Conservation (phyloP, 2,888 invertebrate species). For the Agrilus mali region DNA sequence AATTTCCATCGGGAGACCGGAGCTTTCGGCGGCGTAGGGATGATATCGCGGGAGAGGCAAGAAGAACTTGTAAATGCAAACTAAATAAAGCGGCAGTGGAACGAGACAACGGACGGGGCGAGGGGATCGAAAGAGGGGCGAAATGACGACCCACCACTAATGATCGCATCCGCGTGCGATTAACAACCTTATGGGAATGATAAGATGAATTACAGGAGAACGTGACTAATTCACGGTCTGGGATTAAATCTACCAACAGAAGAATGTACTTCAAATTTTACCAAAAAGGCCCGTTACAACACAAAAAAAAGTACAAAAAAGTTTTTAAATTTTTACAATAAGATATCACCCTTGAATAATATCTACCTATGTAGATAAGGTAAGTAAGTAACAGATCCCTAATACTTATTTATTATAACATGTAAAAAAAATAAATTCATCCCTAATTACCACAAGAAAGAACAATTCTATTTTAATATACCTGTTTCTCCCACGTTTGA, state of each 20-base stretch:
- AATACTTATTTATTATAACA: too few relatives aligned
- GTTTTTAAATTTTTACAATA: too few relatives aligned
- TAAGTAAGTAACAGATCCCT: too few relatives aligned
- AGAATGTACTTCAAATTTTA: neutral
- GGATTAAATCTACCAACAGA: constrained; percentile 16
- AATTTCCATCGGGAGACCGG: neutral
- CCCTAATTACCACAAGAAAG: too few relatives aligned
- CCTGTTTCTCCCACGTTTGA: too few relatives aligned
- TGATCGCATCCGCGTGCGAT: constrained; percentile 31
- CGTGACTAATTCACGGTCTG: constrained; percentile 34
- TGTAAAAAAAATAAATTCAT: too few relatives aligned
- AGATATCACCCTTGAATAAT: too few relatives aligned
- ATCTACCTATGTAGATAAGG: too few relatives aligned
- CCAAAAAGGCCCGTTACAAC: too few relatives aligned
- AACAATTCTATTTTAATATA: too few relatives aligned
- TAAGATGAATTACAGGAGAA: constrained; percentile 31
- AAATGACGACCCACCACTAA: constrained; percentile 33
- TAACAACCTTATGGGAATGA: constrained; percentile 31
- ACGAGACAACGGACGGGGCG: constrained; percentile 32
- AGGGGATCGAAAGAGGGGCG: constrained; percentile 28
- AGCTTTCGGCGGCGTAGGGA: constrained; percentile 1
- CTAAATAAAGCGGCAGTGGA: constrained; percentile 27
- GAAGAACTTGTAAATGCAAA: constrained; percentile 37
- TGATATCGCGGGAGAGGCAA: constrained; percentile 19
- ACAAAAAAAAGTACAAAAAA: too few relatives aligned